phyloP scores from a whole-genome alignment of 2,797 vertebrate species.

The Urocyon cinereoargenteus region DNA sequence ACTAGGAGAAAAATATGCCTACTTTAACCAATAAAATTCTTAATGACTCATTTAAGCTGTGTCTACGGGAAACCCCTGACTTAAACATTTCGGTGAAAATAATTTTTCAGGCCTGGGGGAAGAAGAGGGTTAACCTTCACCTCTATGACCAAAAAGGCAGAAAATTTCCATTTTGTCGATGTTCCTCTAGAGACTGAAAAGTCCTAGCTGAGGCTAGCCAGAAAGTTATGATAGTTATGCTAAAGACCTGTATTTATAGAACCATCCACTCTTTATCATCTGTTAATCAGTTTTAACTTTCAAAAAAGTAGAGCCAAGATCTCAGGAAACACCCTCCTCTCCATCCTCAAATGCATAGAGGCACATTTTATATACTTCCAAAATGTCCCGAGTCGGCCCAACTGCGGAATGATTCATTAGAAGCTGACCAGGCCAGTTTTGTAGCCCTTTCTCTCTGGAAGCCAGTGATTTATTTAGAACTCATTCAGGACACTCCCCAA shows the following conservation, averaged over 20 bases:
- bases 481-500: not conserved
- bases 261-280: not conserved
- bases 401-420: not conserved
- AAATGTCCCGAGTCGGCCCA: not conserved
- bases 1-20: slow-evolving; percentile 79
- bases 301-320: not conserved
- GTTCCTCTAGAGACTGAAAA: not conserved
- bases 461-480: not conserved
- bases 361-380: not conserved
- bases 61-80: slow-evolving; percentile 75
- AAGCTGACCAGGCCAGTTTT: not conserved
- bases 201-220: not conserved
- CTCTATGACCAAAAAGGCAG: not conserved
- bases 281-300: not conserved
- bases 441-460: not conserved
- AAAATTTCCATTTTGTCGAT: not conserved
- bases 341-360: not conserved
- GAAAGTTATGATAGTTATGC: not conserved
- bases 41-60: slow-evolving; percentile 79
- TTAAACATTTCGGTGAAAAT: slow-evolving; percentile 74
- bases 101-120: slow-evolving; percentile 17
- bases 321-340: not conserved
- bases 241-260: not conserved
- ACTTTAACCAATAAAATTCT: slow-evolving; percentile 81
- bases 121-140: slow-evolving; percentile 51